Percentiles rank a stretch among this genome's conserved stretches.
These are phyloP conservation scores for Homarus americanus DNA, from an alignment of 1,140 invertebrate species.

Conservation along the genomic window DNA sequence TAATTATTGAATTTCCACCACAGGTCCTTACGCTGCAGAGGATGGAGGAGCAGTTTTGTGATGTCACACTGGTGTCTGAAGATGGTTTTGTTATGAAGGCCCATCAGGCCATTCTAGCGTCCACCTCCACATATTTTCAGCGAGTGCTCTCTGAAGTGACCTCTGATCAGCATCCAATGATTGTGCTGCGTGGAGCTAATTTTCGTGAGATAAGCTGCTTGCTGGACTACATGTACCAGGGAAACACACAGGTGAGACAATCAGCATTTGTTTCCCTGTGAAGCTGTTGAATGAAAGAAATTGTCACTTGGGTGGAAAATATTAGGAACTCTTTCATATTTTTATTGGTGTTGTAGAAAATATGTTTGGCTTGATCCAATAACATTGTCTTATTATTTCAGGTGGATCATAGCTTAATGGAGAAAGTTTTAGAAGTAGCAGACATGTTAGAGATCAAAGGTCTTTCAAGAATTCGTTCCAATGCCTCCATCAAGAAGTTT, in stretches of 20 bases:
- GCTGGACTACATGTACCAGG: constrained; percentile 60
- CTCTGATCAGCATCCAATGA: constrained; percentile 43
- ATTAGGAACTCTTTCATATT: too few species aligned
- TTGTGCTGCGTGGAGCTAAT: constrained; percentile 44
- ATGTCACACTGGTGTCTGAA: constrained; percentile 57
- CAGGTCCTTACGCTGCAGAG: constrained; percentile 56
- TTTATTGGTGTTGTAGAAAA: too few species aligned
- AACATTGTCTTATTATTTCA: neutral
- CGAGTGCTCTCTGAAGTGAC: constrained; percentile 15
- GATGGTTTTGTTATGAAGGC: constrained; percentile 60
- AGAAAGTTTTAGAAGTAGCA: constrained; percentile 49
- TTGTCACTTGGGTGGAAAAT: too few species aligned
- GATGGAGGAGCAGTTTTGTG: constrained; percentile 48
- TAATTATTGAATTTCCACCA: neutral
- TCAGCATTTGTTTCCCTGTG: neutral
- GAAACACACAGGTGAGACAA: constrained; percentile 46
- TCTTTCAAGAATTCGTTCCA: constrained; percentile 38
- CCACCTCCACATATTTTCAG: constrained; percentile 53
- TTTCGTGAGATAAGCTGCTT: constrained; percentile 31
- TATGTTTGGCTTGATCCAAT: neutral
- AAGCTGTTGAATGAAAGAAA: neutral
- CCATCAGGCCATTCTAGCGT: constrained; percentile 53
- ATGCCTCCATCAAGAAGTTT: constrained; percentile 36
- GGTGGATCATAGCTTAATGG: constrained; percentile 47
- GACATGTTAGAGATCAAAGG: constrained; percentile 55